These are phyloP conservation scores for Neoarius graeffei DNA, from an alignment of 2,113 vertebrate species.

Conservation along the genomic window DNA sequence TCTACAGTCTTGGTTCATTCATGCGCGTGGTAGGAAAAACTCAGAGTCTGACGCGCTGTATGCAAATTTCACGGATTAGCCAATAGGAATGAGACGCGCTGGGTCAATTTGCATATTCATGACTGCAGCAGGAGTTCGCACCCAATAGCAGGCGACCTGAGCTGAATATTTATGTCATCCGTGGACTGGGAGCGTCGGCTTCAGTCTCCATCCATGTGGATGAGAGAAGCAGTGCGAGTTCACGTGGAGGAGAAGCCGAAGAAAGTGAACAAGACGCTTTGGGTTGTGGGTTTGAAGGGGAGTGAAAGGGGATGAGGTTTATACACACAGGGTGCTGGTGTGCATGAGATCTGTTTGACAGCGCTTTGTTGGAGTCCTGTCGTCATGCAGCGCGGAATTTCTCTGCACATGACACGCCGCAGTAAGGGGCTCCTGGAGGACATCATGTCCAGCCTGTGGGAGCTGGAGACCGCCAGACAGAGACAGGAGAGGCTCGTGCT, in stretches of 20 bases:
- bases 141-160: conserved; percentile 7
- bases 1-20: neutral
- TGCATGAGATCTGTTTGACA: neutral
- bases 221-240: neutral
- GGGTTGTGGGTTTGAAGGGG: neutral
- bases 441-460: conserved; percentile 72
- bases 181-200: neutral
- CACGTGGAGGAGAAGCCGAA: neutral
- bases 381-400: conserved; percentile 70
- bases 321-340: neutral
- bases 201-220: conserved; percentile 24
- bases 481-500: conserved; percentile 76
- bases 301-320: too few species aligned
- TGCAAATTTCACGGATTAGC: neutral
- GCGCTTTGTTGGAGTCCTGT: neutral
- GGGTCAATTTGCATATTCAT: neutral
- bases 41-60: neutral
- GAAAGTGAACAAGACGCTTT: neutral
- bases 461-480: conserved; percentile 74
- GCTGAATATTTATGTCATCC: neutral
- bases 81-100: neutral
- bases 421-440: conserved; percentile 76
- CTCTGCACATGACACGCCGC: conserved; percentile 71
- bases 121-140: neutral
- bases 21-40: neutral